These are phyloP conservation scores for Drosophila setifemur DNA, from an alignment of 1,140 invertebrate genomes.

Conservation along the genomic window DNA sequence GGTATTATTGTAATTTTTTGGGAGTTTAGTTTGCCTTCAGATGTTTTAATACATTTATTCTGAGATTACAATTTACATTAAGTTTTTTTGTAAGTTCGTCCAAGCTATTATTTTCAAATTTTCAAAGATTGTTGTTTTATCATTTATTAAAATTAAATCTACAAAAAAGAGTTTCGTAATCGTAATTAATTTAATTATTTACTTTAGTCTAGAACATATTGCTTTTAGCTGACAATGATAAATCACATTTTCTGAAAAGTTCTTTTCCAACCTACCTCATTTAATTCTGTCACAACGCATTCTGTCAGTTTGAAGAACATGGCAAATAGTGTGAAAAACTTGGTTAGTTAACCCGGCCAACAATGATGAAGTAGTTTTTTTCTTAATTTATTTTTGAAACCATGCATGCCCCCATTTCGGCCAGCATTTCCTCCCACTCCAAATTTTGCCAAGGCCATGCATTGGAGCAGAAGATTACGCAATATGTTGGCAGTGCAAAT, in stretches of 20 bases:
- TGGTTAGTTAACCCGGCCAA: conserved; percentile 36
- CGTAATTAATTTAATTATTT: no score
- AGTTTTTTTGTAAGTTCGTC: no score
- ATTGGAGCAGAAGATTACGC: conserved; percentile 72
- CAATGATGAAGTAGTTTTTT: conserved; percentile 38
- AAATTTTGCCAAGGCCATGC: conserved; percentile 41
- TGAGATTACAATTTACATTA: no score
- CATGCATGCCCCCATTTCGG: conserved; percentile 27
- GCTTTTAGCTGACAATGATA: neutral
- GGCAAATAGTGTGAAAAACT: conserved; percentile 40
- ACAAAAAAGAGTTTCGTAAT: no score
- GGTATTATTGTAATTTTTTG: no score
- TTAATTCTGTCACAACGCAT: conserved; percentile 19
- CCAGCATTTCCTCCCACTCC: conserved; percentile 10
- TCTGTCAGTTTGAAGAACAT: conserved; percentile 36
- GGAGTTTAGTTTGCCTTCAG: no score
- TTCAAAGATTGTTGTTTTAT: neutral
- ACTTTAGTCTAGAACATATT: neutral
- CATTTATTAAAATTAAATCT: no score
- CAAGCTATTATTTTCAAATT: no score
- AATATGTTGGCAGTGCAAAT: conserved; percentile 69
- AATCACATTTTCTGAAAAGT: conserved; percentile 6
- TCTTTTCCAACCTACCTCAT: conserved; percentile 2
- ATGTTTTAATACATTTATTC: no score
- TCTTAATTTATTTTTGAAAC: conserved; percentile 4